Percentiles rank a stretch among this genome's conserved stretches.
These are phyloP conservation scores for Amphipyra berbera DNA, from an alignment of 2,888 invertebrate genomes.

Conservation along the genomic window DNA sequence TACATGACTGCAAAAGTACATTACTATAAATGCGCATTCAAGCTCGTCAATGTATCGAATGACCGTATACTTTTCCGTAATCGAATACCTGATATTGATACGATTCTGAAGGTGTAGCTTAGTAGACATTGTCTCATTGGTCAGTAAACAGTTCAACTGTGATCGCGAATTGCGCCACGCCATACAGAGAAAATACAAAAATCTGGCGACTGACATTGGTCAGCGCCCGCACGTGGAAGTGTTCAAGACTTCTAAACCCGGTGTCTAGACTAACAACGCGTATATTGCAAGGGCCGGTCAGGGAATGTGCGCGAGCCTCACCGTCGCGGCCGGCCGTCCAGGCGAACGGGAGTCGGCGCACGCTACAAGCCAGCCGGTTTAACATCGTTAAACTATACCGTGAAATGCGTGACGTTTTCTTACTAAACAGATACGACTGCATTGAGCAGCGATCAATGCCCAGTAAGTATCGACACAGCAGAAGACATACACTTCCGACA, in stretches of 20 bases:
- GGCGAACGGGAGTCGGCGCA: slow-evolving; percentile 70
- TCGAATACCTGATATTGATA: slow-evolving; percentile 66
- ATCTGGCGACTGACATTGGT: slow-evolving; percentile 64
- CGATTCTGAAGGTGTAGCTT: slow-evolving; percentile 15
- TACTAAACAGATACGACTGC: slow-evolving; percentile 68
- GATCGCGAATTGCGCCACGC: background rate
- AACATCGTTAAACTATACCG: slow-evolving; percentile 63
- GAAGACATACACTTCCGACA: slow-evolving; percentile 63
- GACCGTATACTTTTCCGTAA: slow-evolving; percentile 66
- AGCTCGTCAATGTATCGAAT: slow-evolving; percentile 67
- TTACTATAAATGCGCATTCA: slow-evolving; percentile 55
- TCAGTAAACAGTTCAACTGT: slow-evolving; percentile 18
- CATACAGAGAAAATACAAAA: slow-evolving; percentile 46
- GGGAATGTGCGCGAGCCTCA: slow-evolving; percentile 70
- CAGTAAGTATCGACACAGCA: slow-evolving; percentile 72
- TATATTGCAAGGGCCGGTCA: slow-evolving; percentile 64
- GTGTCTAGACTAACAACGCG: slow-evolving; percentile 68
- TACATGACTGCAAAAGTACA: slow-evolving; percentile 29
- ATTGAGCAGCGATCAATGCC: slow-evolving; percentile 72
- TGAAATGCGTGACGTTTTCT: slow-evolving; percentile 62
- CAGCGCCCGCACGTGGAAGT: slow-evolving; percentile 65
- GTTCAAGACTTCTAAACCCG: slow-evolving; percentile 69
- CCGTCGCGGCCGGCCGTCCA: slow-evolving; percentile 69
- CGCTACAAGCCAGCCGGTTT: slow-evolving; percentile 67
- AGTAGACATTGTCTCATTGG: slow-evolving; percentile 26